Evolutionary conservation across 2,797 vertebrate genomes (phyloP).

Genomic region (Anas bernieri): DNA sequence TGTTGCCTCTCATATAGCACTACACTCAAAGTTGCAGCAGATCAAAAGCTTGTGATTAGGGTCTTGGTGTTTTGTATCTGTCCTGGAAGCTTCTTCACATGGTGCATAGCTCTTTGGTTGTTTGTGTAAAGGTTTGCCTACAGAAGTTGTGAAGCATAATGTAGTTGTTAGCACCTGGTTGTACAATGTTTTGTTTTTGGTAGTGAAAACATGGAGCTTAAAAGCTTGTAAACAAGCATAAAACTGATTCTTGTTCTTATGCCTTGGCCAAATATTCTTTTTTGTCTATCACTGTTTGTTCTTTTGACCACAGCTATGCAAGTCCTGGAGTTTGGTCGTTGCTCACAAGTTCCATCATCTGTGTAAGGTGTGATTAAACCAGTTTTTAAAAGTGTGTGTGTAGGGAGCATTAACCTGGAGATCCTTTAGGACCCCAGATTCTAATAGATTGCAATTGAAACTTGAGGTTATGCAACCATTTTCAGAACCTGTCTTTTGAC

Average conservation of each 20-base stretch:
- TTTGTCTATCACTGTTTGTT: neutral
- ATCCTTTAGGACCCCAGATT: neutral
- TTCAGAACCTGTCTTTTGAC: neutral
- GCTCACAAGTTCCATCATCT: neutral
- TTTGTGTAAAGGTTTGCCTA: neutral
- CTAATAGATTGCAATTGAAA: neutral
- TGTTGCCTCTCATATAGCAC: neutral
- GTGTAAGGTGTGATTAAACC: neutral
- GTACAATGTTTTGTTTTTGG: neutral
- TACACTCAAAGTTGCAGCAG: neutral
- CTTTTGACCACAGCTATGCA: neutral
- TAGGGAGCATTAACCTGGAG: neutral
- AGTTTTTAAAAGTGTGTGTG: fast-evolving
- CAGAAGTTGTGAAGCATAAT: neutral
- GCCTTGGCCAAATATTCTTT: neutral
- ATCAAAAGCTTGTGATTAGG: neutral
- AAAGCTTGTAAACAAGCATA: neutral
- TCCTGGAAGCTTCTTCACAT: neutral
- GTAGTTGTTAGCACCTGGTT: neutral
- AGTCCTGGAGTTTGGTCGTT: neutral
- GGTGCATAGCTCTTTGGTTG: neutral
- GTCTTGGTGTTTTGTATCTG: neutral
- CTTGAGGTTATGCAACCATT: neutral
- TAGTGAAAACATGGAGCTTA: neutral
- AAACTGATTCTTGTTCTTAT: neutral